Percentiles rank a stretch among this genome's conserved stretches.
phyloP scores from a whole-genome alignment of 1,140 invertebrate genomes.

The Gryon sp. region DNA sequence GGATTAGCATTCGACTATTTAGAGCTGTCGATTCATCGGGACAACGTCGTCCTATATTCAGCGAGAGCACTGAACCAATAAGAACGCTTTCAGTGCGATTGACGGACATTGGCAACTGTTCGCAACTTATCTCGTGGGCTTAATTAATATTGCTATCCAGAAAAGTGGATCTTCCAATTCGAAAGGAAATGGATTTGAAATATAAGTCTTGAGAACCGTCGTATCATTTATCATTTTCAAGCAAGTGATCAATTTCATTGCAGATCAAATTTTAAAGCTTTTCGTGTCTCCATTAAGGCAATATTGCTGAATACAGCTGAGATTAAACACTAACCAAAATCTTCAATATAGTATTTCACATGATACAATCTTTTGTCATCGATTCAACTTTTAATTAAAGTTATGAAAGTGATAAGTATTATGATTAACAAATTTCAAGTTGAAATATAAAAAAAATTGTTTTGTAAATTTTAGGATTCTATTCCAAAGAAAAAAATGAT shows the following conservation, averaged over 20 bases:
- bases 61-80: slow-evolving; percentile 52
- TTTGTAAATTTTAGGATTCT: no score
- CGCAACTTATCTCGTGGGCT: slow-evolving; percentile 63
- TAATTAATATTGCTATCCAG: slow-evolving; percentile 69
- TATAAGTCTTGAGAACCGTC: slow-evolving; percentile 10
- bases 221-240: not conserved
- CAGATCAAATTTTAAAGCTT: not conserved
- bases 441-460: no score
- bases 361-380: no score
- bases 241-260: not conserved
- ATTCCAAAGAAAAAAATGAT: no score
- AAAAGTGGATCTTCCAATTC: slow-evolving; percentile 28
- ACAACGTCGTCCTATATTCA: slow-evolving; percentile 45
- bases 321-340: no score
- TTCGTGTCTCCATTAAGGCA: no score
- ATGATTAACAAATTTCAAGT: no score
- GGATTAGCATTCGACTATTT: slow-evolving; percentile 52
- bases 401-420: no score
- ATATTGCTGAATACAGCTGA: no score
- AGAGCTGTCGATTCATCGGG: slow-evolving; percentile 48
- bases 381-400: no score
- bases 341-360: no score
- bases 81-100: slow-evolving; percentile 69
- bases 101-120: slow-evolving; percentile 65
- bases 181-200: slow-evolving; percentile 6